These are phyloP conservation scores for Plodia interpunctella DNA, from an alignment of 1,140 invertebrate species.

Conservation along the genomic window DNA sequence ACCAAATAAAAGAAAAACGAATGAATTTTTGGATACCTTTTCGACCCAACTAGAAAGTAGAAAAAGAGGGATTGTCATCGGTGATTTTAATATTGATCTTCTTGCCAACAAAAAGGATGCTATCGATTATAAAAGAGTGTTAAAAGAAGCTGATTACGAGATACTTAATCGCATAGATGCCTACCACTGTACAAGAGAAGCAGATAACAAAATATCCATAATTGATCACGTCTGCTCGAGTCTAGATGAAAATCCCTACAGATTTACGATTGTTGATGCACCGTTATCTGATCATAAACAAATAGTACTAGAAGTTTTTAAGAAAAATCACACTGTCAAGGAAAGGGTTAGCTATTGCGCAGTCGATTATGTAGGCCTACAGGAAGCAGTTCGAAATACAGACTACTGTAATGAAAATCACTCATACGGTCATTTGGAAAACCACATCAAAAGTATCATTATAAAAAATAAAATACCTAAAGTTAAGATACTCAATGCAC, in stretches of 20 bases:
- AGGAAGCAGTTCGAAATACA: neutral
- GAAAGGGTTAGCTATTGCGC: neutral
- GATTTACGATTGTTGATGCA: slow-evolving; percentile 7
- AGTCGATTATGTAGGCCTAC: slow-evolving; percentile 5
- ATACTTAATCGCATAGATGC: too few relatives aligned
- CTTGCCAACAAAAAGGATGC: neutral
- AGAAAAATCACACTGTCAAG: neutral
- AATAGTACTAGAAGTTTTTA: slow-evolving; percentile 8
- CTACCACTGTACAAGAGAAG: slow-evolving; percentile 7
- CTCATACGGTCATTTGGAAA: neutral
- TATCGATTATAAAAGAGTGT: neutral
- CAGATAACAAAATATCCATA: slow-evolving; percentile 1
- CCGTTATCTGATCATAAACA: slow-evolving; percentile 12
- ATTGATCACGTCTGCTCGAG: slow-evolving; percentile 8
- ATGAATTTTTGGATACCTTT: slow-evolving; percentile 19
- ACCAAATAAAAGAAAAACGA: slow-evolving; percentile 10
- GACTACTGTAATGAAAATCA: neutral
- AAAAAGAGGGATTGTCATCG: slow-evolving; percentile 18
- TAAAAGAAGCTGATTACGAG: slow-evolving; percentile 4
- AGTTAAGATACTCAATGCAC: neutral
- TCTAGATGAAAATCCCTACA: neutral
- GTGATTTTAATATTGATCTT: too few relatives aligned
- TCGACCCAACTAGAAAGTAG: slow-evolving; percentile 9
- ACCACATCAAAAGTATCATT: neutral
- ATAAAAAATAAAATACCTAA: neutral